Evolutionary conservation across 2,113 vertebrate species (phyloP), one percentile per base, ranked within the genome.

Genomic region (Fulica atra): DNA sequence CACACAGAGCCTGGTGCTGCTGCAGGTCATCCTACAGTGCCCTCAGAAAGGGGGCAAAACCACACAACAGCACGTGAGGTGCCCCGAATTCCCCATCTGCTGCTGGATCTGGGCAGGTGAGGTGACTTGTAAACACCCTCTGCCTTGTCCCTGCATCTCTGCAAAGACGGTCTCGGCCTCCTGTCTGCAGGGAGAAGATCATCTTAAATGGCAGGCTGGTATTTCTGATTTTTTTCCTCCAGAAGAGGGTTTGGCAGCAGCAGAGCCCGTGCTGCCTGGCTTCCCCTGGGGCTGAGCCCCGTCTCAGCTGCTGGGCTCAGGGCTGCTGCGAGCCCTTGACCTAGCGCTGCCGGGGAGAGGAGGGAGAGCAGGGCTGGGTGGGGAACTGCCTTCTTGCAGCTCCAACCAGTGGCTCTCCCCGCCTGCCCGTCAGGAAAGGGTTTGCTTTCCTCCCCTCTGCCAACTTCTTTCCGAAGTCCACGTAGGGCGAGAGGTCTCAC

Each of bases 1-100:
- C 28, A 40, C 24, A 31, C 17, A 17, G 48, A 28, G 13, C 16
- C 53, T 71, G n/a, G 25, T 81, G 17, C 36, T 73, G 10, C 66
- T 73, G 10, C 66, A 85, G n/a, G 21, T 70, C 24, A 63, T 44
- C 36, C 31, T 10, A 16, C 44, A 51, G 10, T 88, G 17, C 8
- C 36, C 51, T 60, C 0, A 21, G 12, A 57, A 35, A 1, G 2
- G 3, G 18, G 2, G 36, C 7, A 54, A 64, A 71, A 64, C 20
- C 13, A 48, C 44, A 56, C 26, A n/a, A 35, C 17, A 54, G 66
- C 16, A 12, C 24, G 28, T 14, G 26, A 73, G 31, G 19, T 6
- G 13, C 63, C 56, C 36, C 13, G 17, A 54, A 63, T 33, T 56
- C 50, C 15, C 26, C 6, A 3, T 40, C 17, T 73, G 28, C 28